These are phyloP conservation scores for Camelus dromedarius DNA, from an alignment of 2,113 vertebrate species.

Conservation along the genomic window DNA sequence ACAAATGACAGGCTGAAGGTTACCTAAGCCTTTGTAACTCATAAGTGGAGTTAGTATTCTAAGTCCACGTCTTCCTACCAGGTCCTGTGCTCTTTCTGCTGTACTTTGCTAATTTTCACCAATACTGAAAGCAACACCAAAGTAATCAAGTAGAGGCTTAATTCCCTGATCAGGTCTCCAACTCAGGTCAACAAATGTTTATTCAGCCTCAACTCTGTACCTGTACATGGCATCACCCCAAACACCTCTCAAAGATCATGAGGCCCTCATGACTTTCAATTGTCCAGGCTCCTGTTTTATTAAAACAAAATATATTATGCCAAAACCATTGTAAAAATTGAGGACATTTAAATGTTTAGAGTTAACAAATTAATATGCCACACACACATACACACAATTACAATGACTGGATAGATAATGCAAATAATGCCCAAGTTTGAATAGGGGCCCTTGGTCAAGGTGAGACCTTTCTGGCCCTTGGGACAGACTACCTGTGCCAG, in stretches of 20 bases:
- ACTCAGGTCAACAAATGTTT: background rate
- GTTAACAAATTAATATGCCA: slow-evolving; percentile 13
- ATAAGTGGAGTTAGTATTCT: background rate
- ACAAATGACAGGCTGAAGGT: background rate
- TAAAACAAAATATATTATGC: background rate
- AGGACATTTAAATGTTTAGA: background rate
- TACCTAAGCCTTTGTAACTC: background rate
- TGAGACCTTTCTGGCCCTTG: background rate
- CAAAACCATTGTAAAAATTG: background rate
- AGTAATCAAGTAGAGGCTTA: background rate
- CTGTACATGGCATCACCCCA: background rate
- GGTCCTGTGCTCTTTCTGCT: background rate
- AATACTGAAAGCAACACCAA: slow-evolving; percentile 25
- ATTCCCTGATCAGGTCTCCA: background rate
- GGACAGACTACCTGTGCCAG: background rate
- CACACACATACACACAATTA: background rate
- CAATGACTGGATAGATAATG: background rate
- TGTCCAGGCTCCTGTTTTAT: background rate
- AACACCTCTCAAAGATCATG: background rate
- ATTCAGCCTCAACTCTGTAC: background rate
- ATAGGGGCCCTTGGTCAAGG: background rate
- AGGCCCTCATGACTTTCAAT: background rate
- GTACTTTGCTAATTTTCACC: background rate
- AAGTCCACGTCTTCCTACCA: background rate
- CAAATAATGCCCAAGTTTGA: slow-evolving; percentile 33